Evolutionary conservation across 2,797 vertebrate species (phyloP).

Genomic region (Pristis pectinata): DNA sequence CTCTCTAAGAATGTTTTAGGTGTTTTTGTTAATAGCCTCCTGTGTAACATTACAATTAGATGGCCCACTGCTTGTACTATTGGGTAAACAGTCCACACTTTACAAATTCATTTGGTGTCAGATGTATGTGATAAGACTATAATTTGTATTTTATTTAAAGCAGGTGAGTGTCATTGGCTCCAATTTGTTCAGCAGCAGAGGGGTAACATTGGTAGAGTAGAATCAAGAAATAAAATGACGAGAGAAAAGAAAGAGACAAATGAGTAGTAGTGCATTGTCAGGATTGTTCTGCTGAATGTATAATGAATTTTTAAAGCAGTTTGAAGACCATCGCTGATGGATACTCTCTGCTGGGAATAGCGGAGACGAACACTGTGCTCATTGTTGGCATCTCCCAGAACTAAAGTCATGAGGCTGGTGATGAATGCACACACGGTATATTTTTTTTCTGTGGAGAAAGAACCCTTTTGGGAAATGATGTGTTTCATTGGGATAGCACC

Average conservation of each 20-base stretch:
- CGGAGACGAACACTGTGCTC: background rate
- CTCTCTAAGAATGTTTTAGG: background rate
- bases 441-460: background rate
- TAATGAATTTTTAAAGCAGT: constrained; percentile 21
- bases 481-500: constrained; percentile 7
- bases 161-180: background rate
- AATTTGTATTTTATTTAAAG: background rate
- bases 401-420: background rate
- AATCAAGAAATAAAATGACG: background rate
- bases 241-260: background rate
- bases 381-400: background rate
- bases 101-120: background rate
- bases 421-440: constrained; percentile 4
- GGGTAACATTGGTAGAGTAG: background rate
- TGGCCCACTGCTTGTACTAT: background rate
- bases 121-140: background rate
- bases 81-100: background rate
- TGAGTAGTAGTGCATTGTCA: background rate
- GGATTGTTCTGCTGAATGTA: background rate
- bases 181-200: background rate
- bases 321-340: background rate
- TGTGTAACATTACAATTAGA: background rate
- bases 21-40: background rate
- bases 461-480: background rate
- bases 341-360: background rate